phyloP scores from a whole-genome alignment of 2,113 vertebrate species.

The Lepus americanus region DNA sequence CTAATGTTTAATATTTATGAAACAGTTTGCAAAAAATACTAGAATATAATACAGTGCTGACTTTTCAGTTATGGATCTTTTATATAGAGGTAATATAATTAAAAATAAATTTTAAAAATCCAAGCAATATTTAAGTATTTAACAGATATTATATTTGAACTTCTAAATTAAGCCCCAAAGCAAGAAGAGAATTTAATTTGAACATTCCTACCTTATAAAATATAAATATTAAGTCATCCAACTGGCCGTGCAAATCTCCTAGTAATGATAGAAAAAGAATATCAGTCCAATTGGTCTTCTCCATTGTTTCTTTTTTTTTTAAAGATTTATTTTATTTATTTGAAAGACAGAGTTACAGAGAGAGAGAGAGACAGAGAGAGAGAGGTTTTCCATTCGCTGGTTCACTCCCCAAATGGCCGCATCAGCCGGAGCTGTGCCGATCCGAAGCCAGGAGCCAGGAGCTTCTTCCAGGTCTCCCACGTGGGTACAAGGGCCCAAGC shows the following conservation, averaged over 20 bases:
- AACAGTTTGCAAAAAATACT: slow-evolving; percentile 27
- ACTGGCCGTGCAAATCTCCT: slow-evolving; percentile 96
- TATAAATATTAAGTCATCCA: slow-evolving; percentile 94
- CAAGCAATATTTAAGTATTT: slow-evolving; percentile 36
- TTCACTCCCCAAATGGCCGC: too few species aligned
- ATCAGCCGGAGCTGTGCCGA: too few species aligned
- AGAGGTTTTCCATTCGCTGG: too few species aligned
- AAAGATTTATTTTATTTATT: too few species aligned
- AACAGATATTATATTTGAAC: background rate
- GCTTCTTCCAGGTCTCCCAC: too few species aligned
- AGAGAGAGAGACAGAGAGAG: too few species aligned
- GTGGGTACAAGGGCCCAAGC: too few species aligned
- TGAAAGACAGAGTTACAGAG: too few species aligned
- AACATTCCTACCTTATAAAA: slow-evolving; percentile 91
- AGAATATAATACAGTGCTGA: background rate
- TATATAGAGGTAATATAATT: background rate
- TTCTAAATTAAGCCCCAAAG: slow-evolving; percentile 47
- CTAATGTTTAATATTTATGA: background rate
- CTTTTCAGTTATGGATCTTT: slow-evolving; percentile 26
- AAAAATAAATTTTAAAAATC: slow-evolving; percentile 39
- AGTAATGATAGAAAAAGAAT: slow-evolving; percentile 71
- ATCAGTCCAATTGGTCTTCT: background rate
- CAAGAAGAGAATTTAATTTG: slow-evolving; percentile 46
- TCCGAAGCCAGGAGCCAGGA: too few species aligned
- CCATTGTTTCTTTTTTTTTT: background rate